Evolutionary conservation across 2,797 vertebrate species (phyloP).

Genomic region (Brotula barbata): DNA sequence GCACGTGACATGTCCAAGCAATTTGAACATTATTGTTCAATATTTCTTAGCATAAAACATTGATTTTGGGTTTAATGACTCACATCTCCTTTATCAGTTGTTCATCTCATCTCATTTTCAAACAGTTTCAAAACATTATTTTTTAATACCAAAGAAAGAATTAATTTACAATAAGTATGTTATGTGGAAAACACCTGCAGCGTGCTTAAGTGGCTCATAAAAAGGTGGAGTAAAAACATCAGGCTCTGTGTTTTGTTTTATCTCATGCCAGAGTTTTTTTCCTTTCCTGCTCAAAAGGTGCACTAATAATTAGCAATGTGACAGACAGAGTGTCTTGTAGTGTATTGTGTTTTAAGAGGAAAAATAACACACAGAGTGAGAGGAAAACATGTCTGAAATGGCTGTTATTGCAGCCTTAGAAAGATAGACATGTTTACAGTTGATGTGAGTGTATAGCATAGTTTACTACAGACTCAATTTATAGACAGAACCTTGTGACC

Average conservation of each 20-base stretch:
- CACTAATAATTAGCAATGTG: conserved; percentile 66
- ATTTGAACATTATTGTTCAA: too few species aligned
- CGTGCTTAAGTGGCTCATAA: conserved; percentile 61
- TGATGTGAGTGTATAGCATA: conserved; percentile 5
- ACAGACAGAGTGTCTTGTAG: conserved; percentile 65
- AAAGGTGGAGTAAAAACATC: conserved; percentile 37
- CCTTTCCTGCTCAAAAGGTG: conserved; percentile 57
- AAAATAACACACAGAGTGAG: conserved; percentile 45
- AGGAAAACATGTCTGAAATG: conserved; percentile 36
- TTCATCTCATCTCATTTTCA: conserved; percentile 26
- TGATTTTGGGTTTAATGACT: too few species aligned
- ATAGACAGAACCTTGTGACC: conserved; percentile 1
- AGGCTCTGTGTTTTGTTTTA: conserved; percentile 69
- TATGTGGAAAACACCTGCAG: conserved; percentile 42
- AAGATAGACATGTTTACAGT: not conserved
- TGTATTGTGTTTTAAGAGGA: conserved; percentile 71
- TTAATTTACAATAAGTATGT: conserved; percentile 44
- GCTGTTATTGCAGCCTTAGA: conserved; percentile 26
- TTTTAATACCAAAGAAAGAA: too few species aligned
- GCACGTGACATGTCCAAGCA: conserved; percentile 23
- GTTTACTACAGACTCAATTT: not conserved
- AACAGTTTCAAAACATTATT: conserved; percentile 52
- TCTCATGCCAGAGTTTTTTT: conserved; percentile 68
- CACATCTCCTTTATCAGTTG: too few species aligned
- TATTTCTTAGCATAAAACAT: too few species aligned